Conservation (phyloP, 2,797 vertebrate genomes). For the Syndactyla subalaris region DNA sequence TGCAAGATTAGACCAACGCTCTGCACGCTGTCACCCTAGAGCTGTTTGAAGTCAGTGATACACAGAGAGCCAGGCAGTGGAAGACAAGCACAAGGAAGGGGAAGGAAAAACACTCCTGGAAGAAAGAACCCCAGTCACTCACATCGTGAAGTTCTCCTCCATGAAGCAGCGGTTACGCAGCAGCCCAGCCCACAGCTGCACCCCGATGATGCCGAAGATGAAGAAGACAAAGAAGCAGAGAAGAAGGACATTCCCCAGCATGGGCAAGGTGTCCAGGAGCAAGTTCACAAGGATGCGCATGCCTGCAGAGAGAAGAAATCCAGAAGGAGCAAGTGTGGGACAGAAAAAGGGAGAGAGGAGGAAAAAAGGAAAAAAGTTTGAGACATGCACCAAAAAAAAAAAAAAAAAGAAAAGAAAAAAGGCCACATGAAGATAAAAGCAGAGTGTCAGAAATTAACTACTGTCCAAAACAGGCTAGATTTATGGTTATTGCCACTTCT, state of each 20-base stretch:
- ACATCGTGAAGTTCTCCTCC: constrained; percentile 93
- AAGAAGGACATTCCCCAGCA: constrained; percentile 96
- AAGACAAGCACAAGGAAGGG: not conserved
- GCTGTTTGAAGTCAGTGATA: not conserved
- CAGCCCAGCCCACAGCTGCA: constrained; percentile 97
- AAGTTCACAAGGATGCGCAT: constrained; percentile 99
- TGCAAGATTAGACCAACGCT: accelerated
- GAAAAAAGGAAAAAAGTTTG: not conserved
- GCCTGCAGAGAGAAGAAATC: constrained; percentile 67
- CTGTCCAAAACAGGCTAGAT: not conserved
- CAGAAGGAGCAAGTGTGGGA: not conserved
- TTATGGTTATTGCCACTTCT: not conserved
- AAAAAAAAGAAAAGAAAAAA: not conserved
- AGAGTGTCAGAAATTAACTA: not conserved
- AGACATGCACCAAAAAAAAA: not conserved
- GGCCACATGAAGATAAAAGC: not conserved
- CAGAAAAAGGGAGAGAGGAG: not conserved
- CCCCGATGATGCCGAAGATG: constrained; percentile 98
- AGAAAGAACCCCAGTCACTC: constrained; percentile 73
- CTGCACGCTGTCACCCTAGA: accelerated
- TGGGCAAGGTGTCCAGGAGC: constrained; percentile 95
- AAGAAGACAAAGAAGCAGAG: constrained; percentile 99
- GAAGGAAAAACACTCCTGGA: not conserved
- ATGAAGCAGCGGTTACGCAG: constrained; percentile 93
- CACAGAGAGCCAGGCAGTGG: not conserved